Conservation (phyloP, 2,888 invertebrate species). For the Agrotis segetum region DNA sequence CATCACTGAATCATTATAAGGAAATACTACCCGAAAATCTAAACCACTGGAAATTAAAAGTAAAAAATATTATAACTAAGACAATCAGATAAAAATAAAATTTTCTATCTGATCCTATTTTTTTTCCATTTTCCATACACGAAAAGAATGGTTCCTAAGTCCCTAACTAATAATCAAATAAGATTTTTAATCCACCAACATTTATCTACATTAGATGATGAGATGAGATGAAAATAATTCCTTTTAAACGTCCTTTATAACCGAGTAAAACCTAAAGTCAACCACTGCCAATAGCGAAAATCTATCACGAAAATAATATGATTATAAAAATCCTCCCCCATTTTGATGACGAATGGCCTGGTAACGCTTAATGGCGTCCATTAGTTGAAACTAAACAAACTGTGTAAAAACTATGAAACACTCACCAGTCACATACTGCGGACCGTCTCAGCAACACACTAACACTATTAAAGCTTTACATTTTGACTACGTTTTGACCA, state of each 20-base stretch:
- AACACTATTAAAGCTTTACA: conserved; percentile 21
- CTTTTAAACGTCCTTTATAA: not conserved
- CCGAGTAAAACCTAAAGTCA: not conserved
- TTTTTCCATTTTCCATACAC: no score
- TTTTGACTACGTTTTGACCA: conserved; percentile 7
- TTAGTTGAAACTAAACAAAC: not conserved
- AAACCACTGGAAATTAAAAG: no score
- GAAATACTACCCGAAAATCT: no score
- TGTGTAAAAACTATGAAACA: not conserved
- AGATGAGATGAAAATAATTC: no score
- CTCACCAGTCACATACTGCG: conserved; percentile 29
- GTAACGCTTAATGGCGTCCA: not conserved
- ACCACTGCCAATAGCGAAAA: not conserved
- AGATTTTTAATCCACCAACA: not conserved
- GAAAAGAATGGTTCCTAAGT: no score
- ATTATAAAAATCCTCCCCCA: not conserved
- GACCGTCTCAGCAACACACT: conserved; percentile 1
- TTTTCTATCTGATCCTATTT: no score
- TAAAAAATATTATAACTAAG: no score
- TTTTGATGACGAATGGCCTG: not conserved
- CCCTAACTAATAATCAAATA: not conserved
- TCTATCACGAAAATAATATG: not conserved
- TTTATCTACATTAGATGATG: not conserved
- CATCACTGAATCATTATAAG: no score
- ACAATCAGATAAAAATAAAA: no score